Conservation (phyloP, 2,888 invertebrate genomes). For the Megalurothrips usitatus region DNA sequence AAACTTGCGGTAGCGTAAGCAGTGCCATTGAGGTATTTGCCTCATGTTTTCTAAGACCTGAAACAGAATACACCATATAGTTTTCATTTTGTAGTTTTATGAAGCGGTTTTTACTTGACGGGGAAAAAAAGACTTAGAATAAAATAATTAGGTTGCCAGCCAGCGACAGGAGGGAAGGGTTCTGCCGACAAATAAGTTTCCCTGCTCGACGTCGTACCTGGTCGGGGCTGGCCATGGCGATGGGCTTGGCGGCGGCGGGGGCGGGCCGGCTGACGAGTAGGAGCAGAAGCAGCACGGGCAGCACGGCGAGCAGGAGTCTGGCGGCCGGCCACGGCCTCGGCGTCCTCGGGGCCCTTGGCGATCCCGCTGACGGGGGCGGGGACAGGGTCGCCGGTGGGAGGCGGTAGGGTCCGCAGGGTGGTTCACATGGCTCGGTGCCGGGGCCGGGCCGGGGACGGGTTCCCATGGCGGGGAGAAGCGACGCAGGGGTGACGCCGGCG, state of each 20-base stretch:
- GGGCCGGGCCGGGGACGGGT: background rate
- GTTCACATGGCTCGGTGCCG: no score
- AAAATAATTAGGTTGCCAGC: no score
- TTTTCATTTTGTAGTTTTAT: background rate
- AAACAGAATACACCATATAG: conserved; percentile 28
- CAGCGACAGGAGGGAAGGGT: no score
- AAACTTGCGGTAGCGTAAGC: conserved; percentile 73
- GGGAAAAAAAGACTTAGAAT: no score
- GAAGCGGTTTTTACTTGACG: background rate
- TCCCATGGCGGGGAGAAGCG: background rate
- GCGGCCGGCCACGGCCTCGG: no score
- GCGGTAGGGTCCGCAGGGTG: background rate
- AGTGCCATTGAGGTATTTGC: conserved; percentile 80
- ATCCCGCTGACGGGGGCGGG: background rate
- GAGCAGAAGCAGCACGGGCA: background rate
- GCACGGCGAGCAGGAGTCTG: background rate
- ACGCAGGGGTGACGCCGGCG: background rate
- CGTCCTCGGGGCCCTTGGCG: no score
- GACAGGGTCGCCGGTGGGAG: background rate
- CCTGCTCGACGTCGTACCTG: background rate
- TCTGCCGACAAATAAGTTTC: no score
- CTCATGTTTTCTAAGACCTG: conserved; percentile 70
- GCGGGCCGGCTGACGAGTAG: background rate
- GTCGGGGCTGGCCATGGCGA: conserved; percentile 14
- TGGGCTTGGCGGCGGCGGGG: background rate